Conservation (phyloP, 1,140 invertebrate species). For the Dendrolimus kikuchii region DNA sequence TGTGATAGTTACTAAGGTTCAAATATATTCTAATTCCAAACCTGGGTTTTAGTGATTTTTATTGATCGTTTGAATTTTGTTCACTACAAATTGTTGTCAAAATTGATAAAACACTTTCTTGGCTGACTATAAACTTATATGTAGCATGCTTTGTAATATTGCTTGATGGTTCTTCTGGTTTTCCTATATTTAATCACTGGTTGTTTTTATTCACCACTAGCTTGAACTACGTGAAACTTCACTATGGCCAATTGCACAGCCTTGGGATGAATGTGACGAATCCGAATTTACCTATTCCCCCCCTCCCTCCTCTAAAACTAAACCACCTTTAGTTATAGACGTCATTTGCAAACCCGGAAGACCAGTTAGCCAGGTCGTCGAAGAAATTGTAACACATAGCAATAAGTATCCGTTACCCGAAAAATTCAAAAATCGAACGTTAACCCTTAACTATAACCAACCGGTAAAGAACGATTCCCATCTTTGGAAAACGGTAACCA, state of each 20-base stretch:
- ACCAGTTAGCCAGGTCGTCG: constrained; percentile 32
- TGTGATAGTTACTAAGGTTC: too few species aligned
- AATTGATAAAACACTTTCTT: too few species aligned
- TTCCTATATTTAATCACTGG: constrained; percentile 25
- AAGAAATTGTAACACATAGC: constrained; percentile 39
- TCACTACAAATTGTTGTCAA: too few species aligned
- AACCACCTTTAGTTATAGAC: constrained; percentile 6
- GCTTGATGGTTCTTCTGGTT: constrained; percentile 25
- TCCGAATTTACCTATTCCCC: constrained; percentile 35
- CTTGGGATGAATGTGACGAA: constrained; percentile 56
- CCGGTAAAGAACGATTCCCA: constrained; percentile 40
- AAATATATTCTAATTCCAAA: too few species aligned
- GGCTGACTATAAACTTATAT: too few species aligned
- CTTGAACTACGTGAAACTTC: constrained; percentile 54
- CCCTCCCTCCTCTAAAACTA: constrained; percentile 17
- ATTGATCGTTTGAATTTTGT: too few species aligned
- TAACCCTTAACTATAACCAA: constrained; percentile 24
- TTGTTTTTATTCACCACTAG: constrained; percentile 43
- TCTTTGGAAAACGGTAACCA: constrained; percentile 34
- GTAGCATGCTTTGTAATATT: constrained; percentile 3
- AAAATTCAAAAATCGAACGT: constrained; percentile 25
- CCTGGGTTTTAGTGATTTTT: too few species aligned
- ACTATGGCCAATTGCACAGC: constrained; percentile 45
- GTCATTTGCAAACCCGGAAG: constrained; percentile 11
- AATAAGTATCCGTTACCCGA: constrained; percentile 40